Conservation (phyloP, 2,888 invertebrate species). For the Phyllotreta cruciferae region DNA sequence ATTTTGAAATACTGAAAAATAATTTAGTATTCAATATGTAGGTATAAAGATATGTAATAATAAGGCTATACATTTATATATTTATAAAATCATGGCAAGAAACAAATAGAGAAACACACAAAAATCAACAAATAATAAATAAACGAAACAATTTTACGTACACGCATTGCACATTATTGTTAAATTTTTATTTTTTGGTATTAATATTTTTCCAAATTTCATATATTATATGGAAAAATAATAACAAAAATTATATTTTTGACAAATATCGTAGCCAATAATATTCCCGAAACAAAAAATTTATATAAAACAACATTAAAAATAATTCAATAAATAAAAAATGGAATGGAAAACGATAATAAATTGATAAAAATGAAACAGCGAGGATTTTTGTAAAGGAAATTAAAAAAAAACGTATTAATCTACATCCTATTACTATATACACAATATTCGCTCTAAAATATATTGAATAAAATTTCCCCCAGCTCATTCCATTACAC, state of each 20-base stretch:
- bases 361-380: constrained; percentile 16
- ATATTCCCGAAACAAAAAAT: not conserved
- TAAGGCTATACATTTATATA: constrained; percentile 25
- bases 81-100: constrained; percentile 48
- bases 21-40: constrained; percentile 23
- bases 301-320: not conserved
- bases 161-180: constrained; percentile 7
- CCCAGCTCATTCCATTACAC: constrained; percentile 4
- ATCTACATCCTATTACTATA: constrained; percentile 12
- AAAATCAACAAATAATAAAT: constrained; percentile 33
- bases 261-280: not conserved
- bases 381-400: constrained; percentile 11
- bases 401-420: constrained; percentile 21
- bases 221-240: not conserved
- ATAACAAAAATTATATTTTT: not conserved
- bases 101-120: constrained; percentile 38
- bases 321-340: constrained; percentile 24
- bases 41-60: constrained; percentile 11
- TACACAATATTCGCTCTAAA: not conserved
- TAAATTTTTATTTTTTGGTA: too few relatives aligned
- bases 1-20: constrained; percentile 44
- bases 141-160: constrained; percentile 32
- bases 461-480: constrained; percentile 1
- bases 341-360: constrained; percentile 30
- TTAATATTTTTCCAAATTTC: too few relatives aligned